Evolutionary conservation across 2,113 vertebrate species (phyloP).

Genomic region (Poeciliopsis turrubarensis): DNA sequence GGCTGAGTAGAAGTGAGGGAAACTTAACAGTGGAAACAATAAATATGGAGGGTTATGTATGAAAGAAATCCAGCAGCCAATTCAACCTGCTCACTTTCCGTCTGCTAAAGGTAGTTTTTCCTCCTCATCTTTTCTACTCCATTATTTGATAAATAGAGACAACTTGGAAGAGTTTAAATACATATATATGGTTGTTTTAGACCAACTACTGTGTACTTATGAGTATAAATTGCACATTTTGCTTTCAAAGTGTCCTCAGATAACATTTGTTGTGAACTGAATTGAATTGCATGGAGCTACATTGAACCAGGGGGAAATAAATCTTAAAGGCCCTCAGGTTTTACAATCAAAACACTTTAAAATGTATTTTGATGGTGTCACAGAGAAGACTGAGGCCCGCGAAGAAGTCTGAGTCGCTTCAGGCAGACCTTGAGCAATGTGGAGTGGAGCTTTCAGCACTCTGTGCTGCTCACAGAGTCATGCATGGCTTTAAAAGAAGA

Average conservation of each 20-base stretch:
- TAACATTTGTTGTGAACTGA: no score
- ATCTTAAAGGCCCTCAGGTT: neutral
- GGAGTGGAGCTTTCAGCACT: neutral
- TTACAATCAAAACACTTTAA: neutral
- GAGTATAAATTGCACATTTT: neutral
- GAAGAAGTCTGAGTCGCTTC: neutral
- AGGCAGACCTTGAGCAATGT: neutral
- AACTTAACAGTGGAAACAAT: no score
- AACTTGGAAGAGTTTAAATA: neutral
- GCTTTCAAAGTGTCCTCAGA: neutral
- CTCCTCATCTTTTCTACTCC: neutral
- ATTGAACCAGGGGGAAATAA: neutral
- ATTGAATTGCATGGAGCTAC: neutral
- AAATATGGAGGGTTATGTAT: no score
- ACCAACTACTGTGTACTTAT: neutral
- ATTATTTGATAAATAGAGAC: neutral
- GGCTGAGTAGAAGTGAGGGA: no score
- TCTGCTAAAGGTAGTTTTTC: no score
- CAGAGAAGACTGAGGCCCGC: neutral
- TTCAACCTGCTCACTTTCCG: no score
- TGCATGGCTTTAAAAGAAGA: neutral
- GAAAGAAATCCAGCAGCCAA: no score
- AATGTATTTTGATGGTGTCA: neutral
- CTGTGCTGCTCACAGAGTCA: neutral
- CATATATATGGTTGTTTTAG: neutral